Evolutionary conservation across 2,888 invertebrate genomes (phyloP).

Genomic region (Hirtodrosophila trivittata): DNA sequence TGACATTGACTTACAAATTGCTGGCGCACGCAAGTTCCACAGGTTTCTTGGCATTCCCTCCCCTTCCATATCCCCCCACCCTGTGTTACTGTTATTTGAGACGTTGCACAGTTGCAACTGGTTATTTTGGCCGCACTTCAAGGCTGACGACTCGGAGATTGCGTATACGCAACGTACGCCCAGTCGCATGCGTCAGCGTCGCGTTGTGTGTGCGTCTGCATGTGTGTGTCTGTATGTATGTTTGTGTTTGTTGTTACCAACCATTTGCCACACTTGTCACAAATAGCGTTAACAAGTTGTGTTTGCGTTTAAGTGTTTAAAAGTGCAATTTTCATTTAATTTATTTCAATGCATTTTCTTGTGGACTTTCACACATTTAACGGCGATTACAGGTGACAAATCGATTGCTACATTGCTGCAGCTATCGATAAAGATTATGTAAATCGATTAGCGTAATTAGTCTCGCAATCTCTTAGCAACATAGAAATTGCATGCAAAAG

Average conservation of each 20-base stretch:
- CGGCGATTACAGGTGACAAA: constrained; percentile 51
- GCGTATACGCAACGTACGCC: constrained; percentile 69
- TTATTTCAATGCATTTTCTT: constrained; percentile 34
- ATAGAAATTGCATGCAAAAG: constrained; percentile 15
- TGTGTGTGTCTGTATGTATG: constrained; percentile 4
- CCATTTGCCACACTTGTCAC: constrained; percentile 63
- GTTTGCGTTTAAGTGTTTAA: constrained; percentile 23
- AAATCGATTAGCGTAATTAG: constrained; percentile 54
- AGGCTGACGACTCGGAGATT: constrained; percentile 54
- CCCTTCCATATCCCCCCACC: background rate
- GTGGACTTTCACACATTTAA: constrained; percentile 60
- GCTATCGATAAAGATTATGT: constrained; percentile 53
- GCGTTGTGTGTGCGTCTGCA: constrained; percentile 6
- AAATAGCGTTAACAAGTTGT: constrained; percentile 60
- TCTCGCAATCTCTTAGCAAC: constrained; percentile 14
- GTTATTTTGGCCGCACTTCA: constrained; percentile 48
- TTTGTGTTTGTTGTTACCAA: constrained; percentile 26
- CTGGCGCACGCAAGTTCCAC: constrained; percentile 46
- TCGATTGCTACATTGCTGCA: constrained; percentile 27
- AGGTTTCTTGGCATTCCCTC: background rate
- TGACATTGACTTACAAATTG: constrained; percentile 67
- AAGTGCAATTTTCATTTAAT: constrained; percentile 45
- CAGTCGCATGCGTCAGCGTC: constrained; percentile 46
- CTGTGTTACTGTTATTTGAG: constrained; percentile 42
- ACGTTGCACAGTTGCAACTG: constrained; percentile 61